Evolutionary conservation across 2,797 vertebrate genomes (phyloP).

Genomic region (Pipistrellus kuhlii): DNA sequence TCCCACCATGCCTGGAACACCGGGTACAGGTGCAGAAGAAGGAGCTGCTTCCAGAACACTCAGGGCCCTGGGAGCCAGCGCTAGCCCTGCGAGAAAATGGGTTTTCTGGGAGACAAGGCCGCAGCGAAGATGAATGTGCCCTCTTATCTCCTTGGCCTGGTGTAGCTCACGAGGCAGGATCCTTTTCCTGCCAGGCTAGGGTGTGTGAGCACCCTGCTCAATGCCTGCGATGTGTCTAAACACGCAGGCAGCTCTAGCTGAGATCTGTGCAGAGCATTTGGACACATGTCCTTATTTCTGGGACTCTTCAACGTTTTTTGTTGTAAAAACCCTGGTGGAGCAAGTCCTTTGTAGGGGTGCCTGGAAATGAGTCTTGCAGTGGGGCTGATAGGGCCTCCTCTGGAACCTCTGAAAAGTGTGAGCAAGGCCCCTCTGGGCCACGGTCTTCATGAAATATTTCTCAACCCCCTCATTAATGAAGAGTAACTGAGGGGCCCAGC

Average conservation of each 20-base stretch:
- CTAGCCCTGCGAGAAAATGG: background rate
- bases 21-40: background rate
- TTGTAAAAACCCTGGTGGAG: background rate
- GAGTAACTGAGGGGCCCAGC: too few species aligned
- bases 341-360: background rate
- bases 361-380: background rate
- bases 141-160: background rate
- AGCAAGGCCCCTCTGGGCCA: background rate
- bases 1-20: rapidly evolving
- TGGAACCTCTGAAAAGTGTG: background rate
- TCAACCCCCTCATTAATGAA: background rate
- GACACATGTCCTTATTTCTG: conserved; percentile 15
- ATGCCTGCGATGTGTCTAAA: background rate
- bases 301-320: background rate
- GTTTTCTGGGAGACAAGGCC: background rate
- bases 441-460: background rate
- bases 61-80: background rate
- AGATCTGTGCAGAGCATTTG: background rate
- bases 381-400: background rate
- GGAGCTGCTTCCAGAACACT: too few species aligned
- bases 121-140: background rate
- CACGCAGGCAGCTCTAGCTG: background rate
- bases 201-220: background rate
- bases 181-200: background rate
- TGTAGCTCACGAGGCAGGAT: background rate